phyloP scores from a whole-genome alignment of 2,113 vertebrate species.

The Clupea harengus region DNA sequence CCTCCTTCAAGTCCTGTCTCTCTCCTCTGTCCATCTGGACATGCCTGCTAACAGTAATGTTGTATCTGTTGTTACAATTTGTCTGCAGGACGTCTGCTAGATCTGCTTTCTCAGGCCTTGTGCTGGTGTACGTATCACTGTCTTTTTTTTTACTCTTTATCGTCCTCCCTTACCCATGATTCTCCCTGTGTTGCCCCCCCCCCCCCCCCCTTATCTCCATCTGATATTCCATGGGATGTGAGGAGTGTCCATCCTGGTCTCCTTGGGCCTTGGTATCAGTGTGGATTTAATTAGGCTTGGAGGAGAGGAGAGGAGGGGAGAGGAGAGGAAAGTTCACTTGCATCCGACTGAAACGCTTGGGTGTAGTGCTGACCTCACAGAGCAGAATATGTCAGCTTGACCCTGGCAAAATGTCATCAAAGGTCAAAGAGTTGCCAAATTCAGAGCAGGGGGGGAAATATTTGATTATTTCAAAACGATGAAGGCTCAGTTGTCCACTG shows the following conservation, averaged over 20 bases:
- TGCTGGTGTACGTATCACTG: neutral
- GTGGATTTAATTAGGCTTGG: constrained; percentile 16
- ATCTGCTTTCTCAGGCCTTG: neutral
- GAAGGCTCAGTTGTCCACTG: constrained; percentile 52
- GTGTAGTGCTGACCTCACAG: neutral
- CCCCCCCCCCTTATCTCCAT: neutral
- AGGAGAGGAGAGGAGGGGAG: neutral
- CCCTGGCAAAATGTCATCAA: constrained; percentile 42
- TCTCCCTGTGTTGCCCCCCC: no score
- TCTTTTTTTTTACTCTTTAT: constrained; percentile 5
- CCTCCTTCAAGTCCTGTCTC: constrained; percentile 40
- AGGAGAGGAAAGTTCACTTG: neutral
- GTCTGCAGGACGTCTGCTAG: constrained; percentile 32
- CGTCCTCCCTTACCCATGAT: neutral
- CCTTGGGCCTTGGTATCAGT: constrained; percentile 14
- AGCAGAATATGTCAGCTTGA: neutral
- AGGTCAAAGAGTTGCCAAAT: constrained; percentile 38
- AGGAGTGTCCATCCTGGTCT: neutral
- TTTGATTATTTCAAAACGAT: constrained; percentile 67
- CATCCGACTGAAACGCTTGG: neutral
- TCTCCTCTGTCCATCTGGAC: constrained; percentile 50
- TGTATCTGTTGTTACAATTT: constrained; percentile 46
- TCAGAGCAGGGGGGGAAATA: constrained; percentile 46
- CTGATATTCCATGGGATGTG: neutral
- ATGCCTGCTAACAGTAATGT: constrained; percentile 45